Evolutionary conservation across 2,888 invertebrate species (phyloP), one percentile per base, ranked within the genome.

Genomic region (Tiliacea aurago): DNA sequence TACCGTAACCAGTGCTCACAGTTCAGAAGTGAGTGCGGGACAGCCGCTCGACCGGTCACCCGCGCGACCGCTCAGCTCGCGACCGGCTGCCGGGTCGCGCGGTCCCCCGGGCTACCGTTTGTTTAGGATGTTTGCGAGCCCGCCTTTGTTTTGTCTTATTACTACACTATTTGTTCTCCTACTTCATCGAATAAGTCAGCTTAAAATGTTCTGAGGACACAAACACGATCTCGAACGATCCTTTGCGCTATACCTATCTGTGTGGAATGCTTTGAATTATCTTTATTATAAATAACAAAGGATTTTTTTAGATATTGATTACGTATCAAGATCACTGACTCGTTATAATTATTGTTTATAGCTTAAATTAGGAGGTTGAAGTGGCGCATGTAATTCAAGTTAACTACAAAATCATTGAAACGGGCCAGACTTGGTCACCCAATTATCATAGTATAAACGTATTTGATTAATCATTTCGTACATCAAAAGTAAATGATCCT

Each of bases 71-170:
- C 55, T 43, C 41, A 47, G 62, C 33, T 20, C 51, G 28, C 49
- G 11, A 2, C 28, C 28, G 37, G 51, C 28, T 10, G n/a, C 20
- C n/a, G 49, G 76, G 51, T 62, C 71, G 69, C 68, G 69, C 56
- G 59, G 72, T 53, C 61, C 68, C 84, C 45, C 78, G 53, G 78
- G 81, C 74, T 73, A 69, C 82, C 76, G 90, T 91, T 90, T 91
- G 90, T 85, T 90, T 87, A 90, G 91, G 91, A 86, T 91, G 90
- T 91, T 89, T 91, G 89, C 84, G 45, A 76, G 76, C 70, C 82
- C 72, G 82, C 78, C 83, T 82, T 78, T 83, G 90, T 85, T 86
- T 88, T 89, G 85, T 84, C 84, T 85, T 83, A 87, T 84, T 83
- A 81, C 83, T 75, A 75, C 73, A 59, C 80, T 86, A 87, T 88